Base-by-base conservation (phyloP, 2,888 invertebrate genomes). In the Lochmaea capreae region DNA sequence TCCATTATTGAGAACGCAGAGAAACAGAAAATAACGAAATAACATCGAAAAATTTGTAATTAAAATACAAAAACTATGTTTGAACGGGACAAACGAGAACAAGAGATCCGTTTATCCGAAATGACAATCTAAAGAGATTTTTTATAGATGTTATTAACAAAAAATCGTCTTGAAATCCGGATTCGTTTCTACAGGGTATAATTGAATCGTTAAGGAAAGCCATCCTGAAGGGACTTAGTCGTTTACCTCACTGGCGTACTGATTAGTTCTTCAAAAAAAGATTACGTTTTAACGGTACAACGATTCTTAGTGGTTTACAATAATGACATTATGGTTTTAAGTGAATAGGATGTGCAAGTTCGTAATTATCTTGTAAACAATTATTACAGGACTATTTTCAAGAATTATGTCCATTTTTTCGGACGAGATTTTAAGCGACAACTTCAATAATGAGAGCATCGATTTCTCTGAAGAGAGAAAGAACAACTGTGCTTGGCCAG, bases 161-260 rank as follows among this genome's bases (percentile, higher is more conserved):
- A 59, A 58, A 58, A 39, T 14, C 8, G 59, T 33, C 26, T 12
- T 33, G 14, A n/a, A 39, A 59, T 59, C n/a, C 59, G 14, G 39
- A 59, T 16, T 26, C 59, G 39, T 33, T 39, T 59, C 33, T 33
- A n/a, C 39, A n/a, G 59, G n/a, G 39, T 26, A 59, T 59, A 59
- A 59, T 59, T 59, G 59, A 59, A 59, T 59, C 39, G 33, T 59
- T 59, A 59, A 59, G 59, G n/a, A 59, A 59, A 26, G n/a, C 59
- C 39, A 59, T 59, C n/a, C 33, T n/a, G 33, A 12, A 59, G 33
- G 59, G 59, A 39, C n/a, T n/a, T 14, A 33, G 59, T 14, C 33
- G 59, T 59, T 59, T 59, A 59, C 3, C 26, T 33, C 33, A 59
- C 33, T 26, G 59, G 33, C 59, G 26, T 26, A 33, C 59, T 39